Percentiles rank a stretch among this genome's conserved stretches.
These are phyloP conservation scores for Crotophaga sulcirostris DNA, from an alignment of 2,113 vertebrate species.

Conservation along the genomic window DNA sequence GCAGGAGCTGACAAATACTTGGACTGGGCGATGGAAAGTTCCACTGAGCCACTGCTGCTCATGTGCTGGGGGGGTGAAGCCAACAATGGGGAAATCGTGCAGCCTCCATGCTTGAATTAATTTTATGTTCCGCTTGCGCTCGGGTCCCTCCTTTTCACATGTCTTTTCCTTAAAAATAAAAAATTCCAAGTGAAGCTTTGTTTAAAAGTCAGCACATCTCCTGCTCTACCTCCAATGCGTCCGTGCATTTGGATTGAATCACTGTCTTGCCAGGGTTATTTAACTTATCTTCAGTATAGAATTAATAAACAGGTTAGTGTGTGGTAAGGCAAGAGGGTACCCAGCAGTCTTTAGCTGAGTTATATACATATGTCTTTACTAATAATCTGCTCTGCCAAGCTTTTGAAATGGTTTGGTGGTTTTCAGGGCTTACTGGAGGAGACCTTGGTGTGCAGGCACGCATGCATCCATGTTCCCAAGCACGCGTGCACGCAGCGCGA, in stretches of 20 bases:
- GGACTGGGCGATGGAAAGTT: slow-evolving; percentile 72
- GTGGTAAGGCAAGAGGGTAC: neutral
- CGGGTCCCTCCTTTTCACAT: neutral
- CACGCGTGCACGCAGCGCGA: accelerated
- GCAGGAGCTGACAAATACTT: slow-evolving; percentile 68
- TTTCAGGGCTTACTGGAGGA: neutral
- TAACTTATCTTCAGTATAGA: neutral
- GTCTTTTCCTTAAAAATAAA: neutral
- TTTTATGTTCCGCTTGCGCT: neutral
- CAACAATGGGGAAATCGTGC: neutral
- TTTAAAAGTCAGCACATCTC: neutral
- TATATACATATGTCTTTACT: accelerated
- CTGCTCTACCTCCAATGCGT: neutral
- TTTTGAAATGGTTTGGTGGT: neutral
- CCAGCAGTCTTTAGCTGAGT: neutral
- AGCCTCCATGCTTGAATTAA: neutral
- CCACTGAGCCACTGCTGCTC: slow-evolving; percentile 3
- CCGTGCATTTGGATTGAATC: neutral
- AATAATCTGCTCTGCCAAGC: neutral
- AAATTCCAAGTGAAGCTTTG: neutral
- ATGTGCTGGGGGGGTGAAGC: slow-evolving; percentile 18
- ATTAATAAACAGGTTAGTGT: neutral
- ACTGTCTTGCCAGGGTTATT: neutral
- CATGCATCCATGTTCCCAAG: accelerated
- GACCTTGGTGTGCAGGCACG: accelerated